Base-by-base conservation (phyloP, 2,888 invertebrate genomes). In the Thera obeliscata region DNA sequence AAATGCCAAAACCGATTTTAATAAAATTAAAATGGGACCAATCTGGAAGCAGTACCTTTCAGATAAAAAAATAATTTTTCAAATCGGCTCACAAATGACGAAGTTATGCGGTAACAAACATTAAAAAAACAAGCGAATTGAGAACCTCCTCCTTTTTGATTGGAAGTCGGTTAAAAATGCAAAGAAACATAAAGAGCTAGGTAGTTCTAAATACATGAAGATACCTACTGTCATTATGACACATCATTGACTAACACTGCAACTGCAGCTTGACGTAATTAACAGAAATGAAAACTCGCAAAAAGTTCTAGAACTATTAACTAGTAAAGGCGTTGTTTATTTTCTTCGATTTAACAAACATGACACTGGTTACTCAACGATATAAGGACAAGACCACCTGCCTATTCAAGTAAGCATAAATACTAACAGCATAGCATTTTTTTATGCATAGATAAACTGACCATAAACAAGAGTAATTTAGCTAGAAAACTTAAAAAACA, bases 401-500 rank as follows among this genome's bases (percentile, higher is more conserved):
- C 11, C 41, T 33, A 22, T 22, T 54, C 38, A 4, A 60, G 41
- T 46, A 11, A 46, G 46, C n/a, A 60, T 38, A 38, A 36, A 49
- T 49, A 60, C 50, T 59, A 36, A 59, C 36, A 49, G 59, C 38
- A 41, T 12, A 49, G 59, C 38, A 41, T 12, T 60, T 50, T 35
- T 43, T 38, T 50, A 12, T 50, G 12, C 41, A 12, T 0, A 41
- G n/a, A 7, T 41, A 41, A 41, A 41, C 5, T 41, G 41, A 41
- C 41, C 41, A 56, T 50, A 35, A 22, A 43, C 46, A 33, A 8
- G 55, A 36, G 38, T 49, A 41, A 56, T 50, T 58, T 36, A 48
- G 6, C 6, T 43, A 57, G 46, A 54, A 61, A 64, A 64, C 38
- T 52, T 35, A 41, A 41, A 61, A 64, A 62, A 43, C 63, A 65